Base-by-base conservation (phyloP, 64 coral and sea anemone species). In the Astreopora myriophthalma region DNA sequence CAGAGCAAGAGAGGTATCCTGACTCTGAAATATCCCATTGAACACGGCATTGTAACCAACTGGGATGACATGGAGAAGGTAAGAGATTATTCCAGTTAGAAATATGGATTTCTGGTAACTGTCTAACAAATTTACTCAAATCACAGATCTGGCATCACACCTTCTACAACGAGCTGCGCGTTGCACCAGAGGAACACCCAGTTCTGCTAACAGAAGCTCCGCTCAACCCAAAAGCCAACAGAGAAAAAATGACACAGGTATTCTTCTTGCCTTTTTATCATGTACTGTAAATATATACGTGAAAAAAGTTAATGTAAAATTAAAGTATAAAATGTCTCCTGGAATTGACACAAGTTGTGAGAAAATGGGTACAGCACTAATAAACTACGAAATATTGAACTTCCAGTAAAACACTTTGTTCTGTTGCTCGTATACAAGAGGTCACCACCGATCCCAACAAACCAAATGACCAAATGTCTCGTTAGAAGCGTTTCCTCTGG, bases 61-160 rank as follows among this genome's bases (percentile, higher is more conserved):
- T 96, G 95, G 95, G 95, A 96, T 71, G 95, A 96, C 62, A 96
- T 96, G 95, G 95, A 96, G 48, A 96, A 96, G 95, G 95, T 96
- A 87, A 87, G 42, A 8, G 3, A 55, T 16, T 10, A 19, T 55
- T 55, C 3, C 16, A 13, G 12, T 55, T 13, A 3, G 51, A 71
- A 34, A 16, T 17, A 71, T 34, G 0, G 24, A 34, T 33, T 5
- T 34, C 1, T 8, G 8, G 20, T 5, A 4, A 48, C 48, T 76
- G 25, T 25, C 40, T 76, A 6, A 76, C 22, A 76, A 5, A 48
- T 46, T 48, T 76, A 12, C 10, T 76, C 4, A 31, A 52, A 27
- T 85, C 34, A 20, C 81, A 93, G 92, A 93, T 93, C 92, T 93
- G 92, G 92, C 92, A 93, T 93, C 92, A 93, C 58, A 93, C 92